Conservation (phyloP, 2,113 vertebrate species). For the Numenius arquata region DNA sequence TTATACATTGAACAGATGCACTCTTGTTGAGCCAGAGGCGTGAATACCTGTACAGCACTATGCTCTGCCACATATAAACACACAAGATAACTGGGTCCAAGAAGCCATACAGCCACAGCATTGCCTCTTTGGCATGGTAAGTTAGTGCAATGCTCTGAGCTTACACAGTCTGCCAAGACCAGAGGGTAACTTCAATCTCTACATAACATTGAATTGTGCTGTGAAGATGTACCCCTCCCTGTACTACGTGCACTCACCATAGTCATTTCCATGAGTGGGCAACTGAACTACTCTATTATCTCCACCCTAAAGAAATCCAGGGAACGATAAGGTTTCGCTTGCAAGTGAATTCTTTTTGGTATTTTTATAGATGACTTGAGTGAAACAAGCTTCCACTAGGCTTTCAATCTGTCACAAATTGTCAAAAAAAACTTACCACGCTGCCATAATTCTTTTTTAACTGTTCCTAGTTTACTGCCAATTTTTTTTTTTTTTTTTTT, state of each 20-base stretch:
- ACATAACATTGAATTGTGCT: background rate
- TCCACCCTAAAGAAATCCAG: background rate
- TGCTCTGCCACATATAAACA: background rate
- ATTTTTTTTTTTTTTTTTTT: background rate
- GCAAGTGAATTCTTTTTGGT: background rate
- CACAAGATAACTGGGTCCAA: accelerated
- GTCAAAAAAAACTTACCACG: background rate
- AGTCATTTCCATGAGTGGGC: background rate
- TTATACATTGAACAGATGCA: background rate
- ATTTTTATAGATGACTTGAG: background rate
- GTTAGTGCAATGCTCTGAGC: background rate
- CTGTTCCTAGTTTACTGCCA: background rate
- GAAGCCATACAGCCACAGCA: background rate
- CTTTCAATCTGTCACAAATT: background rate
- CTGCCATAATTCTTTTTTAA: background rate
- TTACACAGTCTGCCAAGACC: background rate
- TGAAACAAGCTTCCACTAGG: background rate
- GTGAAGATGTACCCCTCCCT: background rate
- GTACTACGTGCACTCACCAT: accelerated
- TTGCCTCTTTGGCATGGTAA: background rate
- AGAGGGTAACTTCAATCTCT: background rate
- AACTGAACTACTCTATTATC: background rate
- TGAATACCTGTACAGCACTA: background rate
- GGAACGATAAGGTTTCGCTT: background rate
- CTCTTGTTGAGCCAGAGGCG: background rate